Evolutionary conservation across 2,797 vertebrate genomes (phyloP), one percentile per base, ranked within the genome.

Genomic region (Hirundo rustica): DNA sequence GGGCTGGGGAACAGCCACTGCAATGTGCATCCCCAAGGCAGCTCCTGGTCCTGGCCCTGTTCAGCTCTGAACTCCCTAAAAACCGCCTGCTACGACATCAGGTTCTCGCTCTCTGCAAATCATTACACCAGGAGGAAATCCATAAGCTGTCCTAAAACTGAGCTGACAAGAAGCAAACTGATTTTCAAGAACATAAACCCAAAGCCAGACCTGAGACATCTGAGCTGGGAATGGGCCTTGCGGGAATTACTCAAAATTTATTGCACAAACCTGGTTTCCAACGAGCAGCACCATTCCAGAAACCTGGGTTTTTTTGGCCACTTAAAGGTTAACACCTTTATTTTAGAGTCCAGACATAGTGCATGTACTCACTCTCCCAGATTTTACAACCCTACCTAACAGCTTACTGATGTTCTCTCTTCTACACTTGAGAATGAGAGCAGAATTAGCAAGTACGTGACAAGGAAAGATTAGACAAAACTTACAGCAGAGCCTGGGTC

Each of bases 21-120:
- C 1, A 19, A 3, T 4, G 7, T 10, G 15, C 27, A 14, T 0
- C 12, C 5, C 62, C 27, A 32, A 30, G 11, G 27, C 2, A 10
- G 8, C 38, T 75, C 38, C 45, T 42, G 70, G 16, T 34, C 51
- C 70, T 40, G 48, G 48, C 9, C 32, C 58, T 47, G 51, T n/a
- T 48, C 44, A 50, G 29, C 64, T 79, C 5, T 27, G 19, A 68
- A 22, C 53, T 6, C 5, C n/a, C 30, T 51, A 32, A 58, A 58
- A 29, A 13, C 0, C 0, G 2, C 11, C 13, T 55, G n/a, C 26
- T 70, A 11, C 7, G 48, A 9, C 9, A 55, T 15, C 38, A 61
- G 32, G 13, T 30, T 72, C 66, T 92, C 44, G 3, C 20, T 34
- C 12, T n/a, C 70, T 72, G 42, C 32, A 50, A 26, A 42, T 53